phyloP scores from a whole-genome alignment of 2,113 vertebrate species.

The Phylloscopus trochiloides region DNA sequence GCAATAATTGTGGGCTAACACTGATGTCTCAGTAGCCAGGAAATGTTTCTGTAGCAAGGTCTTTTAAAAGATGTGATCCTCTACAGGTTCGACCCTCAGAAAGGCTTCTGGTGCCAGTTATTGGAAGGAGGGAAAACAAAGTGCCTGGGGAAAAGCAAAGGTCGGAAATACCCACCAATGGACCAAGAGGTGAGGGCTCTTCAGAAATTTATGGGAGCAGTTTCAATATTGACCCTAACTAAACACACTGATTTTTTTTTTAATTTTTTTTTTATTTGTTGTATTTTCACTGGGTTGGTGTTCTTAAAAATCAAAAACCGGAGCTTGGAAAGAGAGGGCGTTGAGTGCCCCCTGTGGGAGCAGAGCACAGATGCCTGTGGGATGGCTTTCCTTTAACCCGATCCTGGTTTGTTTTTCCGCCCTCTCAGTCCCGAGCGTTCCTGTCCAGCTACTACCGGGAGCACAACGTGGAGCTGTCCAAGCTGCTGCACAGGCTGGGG shows the following conservation, averaged over 20 bases:
- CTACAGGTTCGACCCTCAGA: slow-evolving; percentile 93
- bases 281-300: background rate
- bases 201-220: background rate
- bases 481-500: slow-evolving; percentile 92
- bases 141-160: slow-evolving; percentile 97
- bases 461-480: slow-evolving; percentile 95
- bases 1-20: background rate
- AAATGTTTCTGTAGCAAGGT: background rate
- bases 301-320: background rate
- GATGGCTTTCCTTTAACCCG: background rate
- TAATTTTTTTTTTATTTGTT: no score
- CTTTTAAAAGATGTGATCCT: background rate
- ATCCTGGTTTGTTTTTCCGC: background rate
- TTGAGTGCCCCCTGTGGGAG: background rate
- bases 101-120: slow-evolving; percentile 97
- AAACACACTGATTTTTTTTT: background rate
- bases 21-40: background rate
- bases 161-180: slow-evolving; percentile 93
- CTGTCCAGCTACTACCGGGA: slow-evolving; percentile 95
- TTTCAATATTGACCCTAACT: background rate
- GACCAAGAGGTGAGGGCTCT: slow-evolving; percentile 84
- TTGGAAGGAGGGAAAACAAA: slow-evolving; percentile 94
- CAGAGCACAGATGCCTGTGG: fast-evolving
- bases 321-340: background rate
- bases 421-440: slow-evolving; percentile 84